Conservation (phyloP, 2,113 vertebrate species). For the Odontophorus gujanensis region DNA sequence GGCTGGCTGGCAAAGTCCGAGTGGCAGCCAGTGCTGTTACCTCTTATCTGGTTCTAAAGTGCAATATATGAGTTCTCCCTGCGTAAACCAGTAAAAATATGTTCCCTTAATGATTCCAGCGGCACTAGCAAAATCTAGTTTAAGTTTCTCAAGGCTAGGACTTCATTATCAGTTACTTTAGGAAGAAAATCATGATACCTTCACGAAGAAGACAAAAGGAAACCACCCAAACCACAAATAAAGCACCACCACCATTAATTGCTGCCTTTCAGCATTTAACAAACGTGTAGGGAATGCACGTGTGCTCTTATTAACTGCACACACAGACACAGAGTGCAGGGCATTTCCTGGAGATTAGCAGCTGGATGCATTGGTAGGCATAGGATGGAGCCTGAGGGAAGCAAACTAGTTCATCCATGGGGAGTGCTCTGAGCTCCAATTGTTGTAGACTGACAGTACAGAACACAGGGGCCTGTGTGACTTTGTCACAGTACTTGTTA, state of each 20-base stretch:
- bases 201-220: background rate
- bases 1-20: background rate
- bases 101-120: background rate
- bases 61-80: background rate
- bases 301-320: background rate
- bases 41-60: background rate
- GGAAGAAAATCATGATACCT: background rate
- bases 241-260: background rate
- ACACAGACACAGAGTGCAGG: background rate
- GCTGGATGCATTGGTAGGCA: background rate
- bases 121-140: background rate
- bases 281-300: background rate
- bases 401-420: background rate
- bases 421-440: background rate
- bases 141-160: background rate
- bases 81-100: background rate
- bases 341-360: conserved; percentile 26
- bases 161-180: background rate
- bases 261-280: background rate
- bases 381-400: background rate
- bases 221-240: background rate
- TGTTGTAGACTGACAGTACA: background rate
- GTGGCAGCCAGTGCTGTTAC: background rate
- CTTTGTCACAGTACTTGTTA: background rate
- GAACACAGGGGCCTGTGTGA: fast-evolving